Conservation (phyloP, 2,888 invertebrate genomes). For the Lasioglossum calceatum region DNA sequence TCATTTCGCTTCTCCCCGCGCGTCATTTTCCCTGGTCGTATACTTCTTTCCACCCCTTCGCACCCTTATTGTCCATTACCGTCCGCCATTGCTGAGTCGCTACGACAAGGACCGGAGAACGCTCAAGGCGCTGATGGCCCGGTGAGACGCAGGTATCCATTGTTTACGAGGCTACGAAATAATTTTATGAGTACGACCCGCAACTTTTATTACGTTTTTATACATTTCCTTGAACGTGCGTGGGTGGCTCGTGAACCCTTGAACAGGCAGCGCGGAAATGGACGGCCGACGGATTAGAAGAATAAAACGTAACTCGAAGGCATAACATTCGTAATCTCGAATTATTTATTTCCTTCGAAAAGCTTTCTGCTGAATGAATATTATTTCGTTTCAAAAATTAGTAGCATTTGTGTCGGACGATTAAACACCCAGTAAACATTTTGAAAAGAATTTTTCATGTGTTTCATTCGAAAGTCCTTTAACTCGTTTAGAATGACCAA, state of each 20-base stretch:
- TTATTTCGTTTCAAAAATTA: background rate
- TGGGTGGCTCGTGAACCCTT: background rate
- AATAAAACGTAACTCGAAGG: constrained; percentile 4
- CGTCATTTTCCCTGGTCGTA: constrained; percentile 25
- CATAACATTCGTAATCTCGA: background rate
- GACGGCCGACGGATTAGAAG: constrained; percentile 10
- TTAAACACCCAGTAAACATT: background rate
- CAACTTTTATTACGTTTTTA: constrained; percentile 54
- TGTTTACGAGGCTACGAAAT: constrained; percentile 55
- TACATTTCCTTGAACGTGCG: constrained; percentile 40
- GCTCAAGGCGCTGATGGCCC: constrained; percentile 58
- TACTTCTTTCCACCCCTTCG: constrained; percentile 22
- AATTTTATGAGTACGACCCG: constrained; percentile 36
- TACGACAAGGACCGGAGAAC: constrained; percentile 16
- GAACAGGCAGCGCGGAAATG: constrained; percentile 22
- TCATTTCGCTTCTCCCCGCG: constrained; percentile 29
- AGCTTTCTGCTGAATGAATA: background rate
- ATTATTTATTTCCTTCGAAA: background rate
- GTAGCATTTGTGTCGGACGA: background rate
- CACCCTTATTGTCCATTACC: constrained; percentile 53
- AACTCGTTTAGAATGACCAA: too few species aligned
- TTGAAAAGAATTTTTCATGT: too few species aligned
- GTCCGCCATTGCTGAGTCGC: constrained; percentile 36
- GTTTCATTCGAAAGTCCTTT: too few species aligned
- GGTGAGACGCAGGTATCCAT: constrained; percentile 56